Evolutionary conservation across 2,888 invertebrate species (phyloP), one percentile per base, ranked within the genome.

Genomic region (Stenolophus ochropezus): DNA sequence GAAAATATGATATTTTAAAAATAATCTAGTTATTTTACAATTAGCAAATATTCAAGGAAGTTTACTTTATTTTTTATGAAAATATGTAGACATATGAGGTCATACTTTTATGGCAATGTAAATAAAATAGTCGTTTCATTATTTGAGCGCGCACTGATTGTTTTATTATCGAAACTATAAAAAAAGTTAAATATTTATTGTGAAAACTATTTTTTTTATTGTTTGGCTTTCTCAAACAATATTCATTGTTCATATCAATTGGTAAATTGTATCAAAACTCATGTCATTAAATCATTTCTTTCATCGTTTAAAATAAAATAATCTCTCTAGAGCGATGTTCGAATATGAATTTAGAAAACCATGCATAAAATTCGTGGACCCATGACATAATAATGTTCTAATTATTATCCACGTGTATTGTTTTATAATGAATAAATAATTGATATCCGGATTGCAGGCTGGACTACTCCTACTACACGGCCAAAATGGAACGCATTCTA

Each of bases 401-500:
- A 42, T 1, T 42, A 1, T 42, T 42, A 42, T 1, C 4, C 2
- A 42, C 33, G 1, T 42, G 11, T 33, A 42, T 8, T 4, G 11
- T 42, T 42, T 6, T 42, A 42, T 42, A 42, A 42, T 58, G 16
- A 27, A 4, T n/a, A 71, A 33, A 42, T 47, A 73, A 42, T 73
- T 47, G 20, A 20, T 23, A 49, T 42, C 42, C 51, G 20, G 25
- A 61, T 51, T 80, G 18, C 53, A 81, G 81, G 65, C 58, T 81
- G 49, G 81, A 81, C 18, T 81, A 81, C 33, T 47, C 42, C 23
- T 75, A 75, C 51, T 81, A 81, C 51, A 75, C 81, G 4, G 42
- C 81, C 3, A 74, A 81, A 75, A 74, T 81, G 74, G 75, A 81
- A 51, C 53, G 25, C 23, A 51, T 65, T 53, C 25, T 80, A 56